Base-by-base conservation (phyloP, 2,113 vertebrate genomes). In the Mus spicilegus region DNA sequence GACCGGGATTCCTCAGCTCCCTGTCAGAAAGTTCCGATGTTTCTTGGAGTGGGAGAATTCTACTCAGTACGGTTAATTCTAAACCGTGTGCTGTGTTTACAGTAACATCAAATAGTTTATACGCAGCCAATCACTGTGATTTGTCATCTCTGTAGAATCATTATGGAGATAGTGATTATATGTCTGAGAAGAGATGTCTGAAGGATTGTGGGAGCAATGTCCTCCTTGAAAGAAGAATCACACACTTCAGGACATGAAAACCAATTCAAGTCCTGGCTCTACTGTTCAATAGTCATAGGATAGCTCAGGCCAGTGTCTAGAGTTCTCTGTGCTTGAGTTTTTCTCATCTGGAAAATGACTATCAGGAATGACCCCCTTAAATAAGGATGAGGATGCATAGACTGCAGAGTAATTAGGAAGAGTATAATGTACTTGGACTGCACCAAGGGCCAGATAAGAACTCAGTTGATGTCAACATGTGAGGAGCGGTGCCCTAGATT, bases 251-350 rank as follows among this genome's bases (percentile, higher is more conserved):
- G 56, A 69, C 28, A 54, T 33, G 36, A 6, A 5, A 63, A n/a
- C 36, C 28, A 17, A 30, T 78, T 56, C 46, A 39, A 73, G 46
- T 78, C 51, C 28, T 58, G n/a, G 7, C 67, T 92, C 33, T 49
- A 33, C 1, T 67, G 36, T 58, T 49, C 49, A 1, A 19, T 49
- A 54, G 61, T 90, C 90, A 76, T 17, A 22, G 11, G 67, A 95
- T 36, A 42, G 42, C 22, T 56, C 69, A 72, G 24, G 16, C 7
- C 26, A 56, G 3, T 61, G 77, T 39, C 20, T 76, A 69, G 56
- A 49, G 72, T 94, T 94, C 54, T 94, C 49, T 87, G 36, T 73
- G 19, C 5, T 63, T 75, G n/a, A 94, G 39, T 69, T 86, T 89
- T 54, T 36, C 42, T 49, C 22, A 54, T 69, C 26, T 92, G 36